phyloP scores from a whole-genome alignment of 2,113 vertebrate species.

The Maccullochella peelii region DNA sequence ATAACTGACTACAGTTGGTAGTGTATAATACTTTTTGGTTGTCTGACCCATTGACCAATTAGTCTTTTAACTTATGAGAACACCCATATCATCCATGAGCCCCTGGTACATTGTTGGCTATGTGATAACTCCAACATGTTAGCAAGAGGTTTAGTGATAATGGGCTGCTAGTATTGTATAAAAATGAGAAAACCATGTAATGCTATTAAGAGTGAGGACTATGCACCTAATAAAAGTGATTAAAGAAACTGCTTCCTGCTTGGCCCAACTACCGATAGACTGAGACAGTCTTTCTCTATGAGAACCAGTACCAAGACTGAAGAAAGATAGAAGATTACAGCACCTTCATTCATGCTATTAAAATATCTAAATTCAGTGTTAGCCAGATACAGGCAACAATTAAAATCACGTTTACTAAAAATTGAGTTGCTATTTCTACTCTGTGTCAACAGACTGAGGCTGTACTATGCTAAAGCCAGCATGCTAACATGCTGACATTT shows the following conservation, averaged over 20 bases:
- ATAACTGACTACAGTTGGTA: neutral
- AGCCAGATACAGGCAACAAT: too few species aligned
- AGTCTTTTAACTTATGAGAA: neutral
- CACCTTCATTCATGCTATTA: neutral
- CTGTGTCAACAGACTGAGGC: neutral
- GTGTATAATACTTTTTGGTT: neutral
- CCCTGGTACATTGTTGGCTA: neutral
- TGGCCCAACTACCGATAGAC: neutral
- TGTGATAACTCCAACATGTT: neutral
- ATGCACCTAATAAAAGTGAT: too few species aligned
- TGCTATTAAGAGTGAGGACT: neutral
- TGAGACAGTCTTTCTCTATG: neutral
- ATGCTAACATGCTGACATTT: neutral
- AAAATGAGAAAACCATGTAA: neutral
- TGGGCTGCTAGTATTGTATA: neutral
- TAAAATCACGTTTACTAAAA: neutral
- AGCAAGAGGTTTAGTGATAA: neutral
- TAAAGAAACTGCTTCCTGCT: neutral
- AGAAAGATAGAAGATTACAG: neutral
- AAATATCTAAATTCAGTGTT: too few species aligned
- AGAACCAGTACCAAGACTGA: neutral
- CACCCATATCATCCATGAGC: constrained; percentile 16
- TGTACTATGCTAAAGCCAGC: neutral
- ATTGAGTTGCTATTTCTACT: too few species aligned
- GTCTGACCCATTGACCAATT: neutral